phyloP scores from a whole-genome alignment of 1,140 invertebrate genomes.

The Wasmannia auropunctata region DNA sequence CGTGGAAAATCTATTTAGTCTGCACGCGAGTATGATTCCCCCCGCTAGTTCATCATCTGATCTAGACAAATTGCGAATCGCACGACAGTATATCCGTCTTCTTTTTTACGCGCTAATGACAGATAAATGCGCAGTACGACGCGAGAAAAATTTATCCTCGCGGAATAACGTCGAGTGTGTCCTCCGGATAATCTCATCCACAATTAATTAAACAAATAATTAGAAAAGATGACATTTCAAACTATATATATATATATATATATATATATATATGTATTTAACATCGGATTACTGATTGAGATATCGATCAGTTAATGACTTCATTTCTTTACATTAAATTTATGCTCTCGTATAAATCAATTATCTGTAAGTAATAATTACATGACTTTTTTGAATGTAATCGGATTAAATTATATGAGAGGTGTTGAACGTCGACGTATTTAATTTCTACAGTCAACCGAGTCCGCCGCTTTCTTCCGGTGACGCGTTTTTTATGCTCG shows the following conservation, averaged over 20 bases:
- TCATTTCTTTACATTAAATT: background rate
- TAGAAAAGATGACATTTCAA: background rate
- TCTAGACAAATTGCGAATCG: background rate
- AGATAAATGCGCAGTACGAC: background rate
- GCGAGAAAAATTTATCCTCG: background rate
- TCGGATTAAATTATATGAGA: background rate
- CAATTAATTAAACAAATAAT: background rate
- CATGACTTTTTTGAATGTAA: background rate
- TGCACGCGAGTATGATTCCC: background rate
- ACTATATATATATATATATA: background rate
- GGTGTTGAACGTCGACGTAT: background rate
- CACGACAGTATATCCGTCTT: background rate
- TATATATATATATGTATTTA: background rate
- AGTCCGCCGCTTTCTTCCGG: background rate
- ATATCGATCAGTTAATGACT: background rate
- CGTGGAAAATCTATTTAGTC: slow-evolving; percentile 32
- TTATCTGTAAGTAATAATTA: background rate
- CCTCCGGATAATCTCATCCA: background rate
- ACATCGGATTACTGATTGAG: background rate
- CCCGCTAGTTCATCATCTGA: background rate
- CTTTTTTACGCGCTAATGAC: background rate
- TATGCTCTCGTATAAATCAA: background rate
- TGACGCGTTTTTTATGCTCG: background rate
- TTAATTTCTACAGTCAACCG: slow-evolving; percentile 3
- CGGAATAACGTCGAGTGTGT: background rate